phyloP scores from a whole-genome alignment of 1,140 invertebrate genomes.

The Colletes latitarsis region DNA sequence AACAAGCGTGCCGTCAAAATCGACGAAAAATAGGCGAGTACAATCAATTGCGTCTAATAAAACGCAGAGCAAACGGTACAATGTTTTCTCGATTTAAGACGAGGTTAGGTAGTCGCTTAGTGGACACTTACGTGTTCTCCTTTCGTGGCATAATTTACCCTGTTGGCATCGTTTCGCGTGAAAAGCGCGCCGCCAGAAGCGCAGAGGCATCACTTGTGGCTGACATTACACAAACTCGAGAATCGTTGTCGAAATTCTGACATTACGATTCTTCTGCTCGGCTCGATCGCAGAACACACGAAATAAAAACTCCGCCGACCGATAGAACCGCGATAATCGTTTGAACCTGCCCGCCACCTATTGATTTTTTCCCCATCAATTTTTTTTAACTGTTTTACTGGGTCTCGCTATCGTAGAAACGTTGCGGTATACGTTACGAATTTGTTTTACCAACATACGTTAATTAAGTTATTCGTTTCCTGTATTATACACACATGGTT shows the following conservation, averaged over 20 bases:
- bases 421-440: too few species aligned
- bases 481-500: too few species aligned
- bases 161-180: slow-evolving; percentile 57
- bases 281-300: slow-evolving; percentile 15
- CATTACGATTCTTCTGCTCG: slow-evolving; percentile 28
- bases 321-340: not conserved
- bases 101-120: slow-evolving; percentile 33
- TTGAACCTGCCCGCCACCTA: slow-evolving; percentile 43
- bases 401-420: not conserved
- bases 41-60: not conserved
- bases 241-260: slow-evolving; percentile 17
- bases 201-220: slow-evolving; percentile 49
- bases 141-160: slow-evolving; percentile 79
- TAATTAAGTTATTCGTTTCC: not conserved
- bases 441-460: not conserved
- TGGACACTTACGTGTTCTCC: slow-evolving; percentile 75
- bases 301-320: slow-evolving; percentile 50
- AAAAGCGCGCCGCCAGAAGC: slow-evolving; percentile 46
- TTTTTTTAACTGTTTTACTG: not conserved
- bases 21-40: not conserved
- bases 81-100: not conserved
- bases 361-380: not conserved
- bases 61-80: not conserved
- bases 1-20: not conserved
- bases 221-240: slow-evolving; percentile 45